Evolutionary conservation across 92 coral and sea anemone species (phyloP).

Genomic region (Palythoa grandis): DNA sequence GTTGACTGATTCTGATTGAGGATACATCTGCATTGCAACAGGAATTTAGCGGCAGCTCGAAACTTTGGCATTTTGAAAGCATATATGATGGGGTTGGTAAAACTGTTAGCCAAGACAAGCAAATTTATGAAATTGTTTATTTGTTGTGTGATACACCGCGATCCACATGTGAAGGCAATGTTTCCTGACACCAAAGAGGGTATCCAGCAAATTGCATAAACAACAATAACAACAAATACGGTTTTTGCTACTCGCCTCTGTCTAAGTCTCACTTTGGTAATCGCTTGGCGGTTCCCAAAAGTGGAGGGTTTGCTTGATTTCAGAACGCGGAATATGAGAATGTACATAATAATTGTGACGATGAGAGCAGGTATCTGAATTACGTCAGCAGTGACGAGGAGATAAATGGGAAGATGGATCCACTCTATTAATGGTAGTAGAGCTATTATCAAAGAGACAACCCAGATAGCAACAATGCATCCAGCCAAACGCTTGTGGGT

Average conservation of each 20-base stretch:
- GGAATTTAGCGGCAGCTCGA: no score
- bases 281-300: slow-evolving; percentile 26
- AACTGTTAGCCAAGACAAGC: slow-evolving; percentile 7
- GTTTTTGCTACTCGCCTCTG: slow-evolving; percentile 33
- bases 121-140: slow-evolving; percentile 21
- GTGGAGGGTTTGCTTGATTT: background rate
- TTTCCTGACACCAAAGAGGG: slow-evolving; percentile 31
- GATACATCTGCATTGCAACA: no score
- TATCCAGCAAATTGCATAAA: slow-evolving; percentile 27
- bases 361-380: slow-evolving; percentile 4
- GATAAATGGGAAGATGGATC: slow-evolving; percentile 4
- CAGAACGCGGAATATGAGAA: slow-evolving; percentile 35
- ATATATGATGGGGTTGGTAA: no score
- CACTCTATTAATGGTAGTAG: slow-evolving; percentile 25
- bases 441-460: slow-evolving; percentile 12
- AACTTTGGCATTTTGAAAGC: no score
- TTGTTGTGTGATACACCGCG: slow-evolving; percentile 26
- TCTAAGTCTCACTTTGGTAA: slow-evolving; percentile 12
- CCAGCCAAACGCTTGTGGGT: slow-evolving; percentile 21
- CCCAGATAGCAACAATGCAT: slow-evolving; percentile 35
- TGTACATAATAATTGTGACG: slow-evolving; percentile 18
- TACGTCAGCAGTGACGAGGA: background rate
- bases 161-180: slow-evolving; percentile 35
- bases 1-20: no score
- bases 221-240: slow-evolving; percentile 20